Evolutionary conservation across 2,888 invertebrate species (phyloP), one percentile per base, ranked within the genome.

Genomic region (Anthophora plumipes): DNA sequence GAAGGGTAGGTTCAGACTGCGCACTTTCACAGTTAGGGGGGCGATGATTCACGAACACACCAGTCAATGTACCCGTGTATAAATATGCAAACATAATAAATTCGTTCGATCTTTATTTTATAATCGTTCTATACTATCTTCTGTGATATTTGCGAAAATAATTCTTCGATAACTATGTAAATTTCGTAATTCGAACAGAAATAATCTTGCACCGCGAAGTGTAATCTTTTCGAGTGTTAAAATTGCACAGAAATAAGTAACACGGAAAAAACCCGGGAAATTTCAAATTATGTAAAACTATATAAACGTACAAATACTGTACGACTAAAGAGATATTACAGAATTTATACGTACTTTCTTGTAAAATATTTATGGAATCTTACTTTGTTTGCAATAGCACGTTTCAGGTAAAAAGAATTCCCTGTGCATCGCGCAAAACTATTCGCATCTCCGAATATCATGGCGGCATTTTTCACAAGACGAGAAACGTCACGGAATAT

Each of bases 11-110:
- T 41, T 31, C 9, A 52, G 77, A 76, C 83, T 83, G 78, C 83
- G 80, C 83, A 83, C 75, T 70, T 75, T 78, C 74, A 68, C 76
- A 64, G 77, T 83, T 83, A 83, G 83, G 83, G n/a, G 75, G 48
- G 71, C 79, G 83, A 80, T 83, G 83, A 84, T 75, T 83, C 83
- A 77, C 76, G 73, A 66, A 61, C 54, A 25, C 77, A 72, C 31
- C 50, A 69, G 68, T 73, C 73, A 69, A 66, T 70, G 63, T 57
- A 73, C 52, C 20, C 64, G 48, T 31, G 43, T n/a, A 67, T 48
- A 64, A 80, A 63, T 66, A 64, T 59, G 25, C 80, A 54, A 72
- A 64, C 37, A 25, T 46, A 41, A 43, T 43, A 43, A 43, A 43
- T 43, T 50, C 14, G 7, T 50, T 14, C 12, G n/a, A 17, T 17